Conservation (phyloP, 2,113 vertebrate genomes). For the Xiphophorus hellerii region DNA sequence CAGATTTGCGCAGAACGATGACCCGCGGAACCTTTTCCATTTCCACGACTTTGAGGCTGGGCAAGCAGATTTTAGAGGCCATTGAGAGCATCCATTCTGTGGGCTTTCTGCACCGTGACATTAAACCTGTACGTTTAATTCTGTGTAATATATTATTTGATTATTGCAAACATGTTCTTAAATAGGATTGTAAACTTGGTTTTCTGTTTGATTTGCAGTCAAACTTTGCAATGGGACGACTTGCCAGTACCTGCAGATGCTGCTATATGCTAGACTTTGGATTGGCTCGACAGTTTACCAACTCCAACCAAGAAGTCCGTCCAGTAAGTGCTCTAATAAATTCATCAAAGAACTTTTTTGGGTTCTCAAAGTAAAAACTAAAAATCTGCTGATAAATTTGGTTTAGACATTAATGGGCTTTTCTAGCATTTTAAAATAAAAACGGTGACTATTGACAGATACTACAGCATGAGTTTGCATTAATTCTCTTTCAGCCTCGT, state of each 20-base stretch:
- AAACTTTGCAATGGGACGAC: slow-evolving; percentile 98
- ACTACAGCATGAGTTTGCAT: not conserved
- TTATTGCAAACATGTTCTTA: not conserved
- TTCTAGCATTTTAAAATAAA: not conserved
- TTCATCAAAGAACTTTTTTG: slow-evolving; percentile 5
- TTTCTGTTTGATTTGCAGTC: slow-evolving; percentile 79
- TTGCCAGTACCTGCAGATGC: slow-evolving; percentile 94
- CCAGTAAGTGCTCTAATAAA: slow-evolving; percentile 85
- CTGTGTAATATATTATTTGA: not conserved
- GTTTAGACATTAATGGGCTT: not conserved
- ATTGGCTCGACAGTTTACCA: slow-evolving; percentile 97
- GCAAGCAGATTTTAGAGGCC: slow-evolving; percentile 93
- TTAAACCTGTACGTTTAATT: slow-evolving; percentile 90
- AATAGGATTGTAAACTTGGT: not conserved
- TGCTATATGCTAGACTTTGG: slow-evolving; percentile 99
- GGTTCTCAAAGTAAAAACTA: not conserved
- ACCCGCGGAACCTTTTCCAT: slow-evolving; percentile 89
- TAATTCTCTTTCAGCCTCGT: slow-evolving; percentile 83
- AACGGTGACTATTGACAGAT: not conserved
- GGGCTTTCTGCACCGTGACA: slow-evolving; percentile 96
- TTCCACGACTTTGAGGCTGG: slow-evolving; percentile 92
- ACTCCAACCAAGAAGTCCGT: slow-evolving; percentile 96
- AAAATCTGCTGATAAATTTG: not conserved
- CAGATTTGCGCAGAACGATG: slow-evolving; percentile 93
- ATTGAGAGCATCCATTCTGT: slow-evolving; percentile 99